Evolutionary conservation across 1,140 invertebrate species (phyloP).

Genomic region (Trichonephila clavata): DNA sequence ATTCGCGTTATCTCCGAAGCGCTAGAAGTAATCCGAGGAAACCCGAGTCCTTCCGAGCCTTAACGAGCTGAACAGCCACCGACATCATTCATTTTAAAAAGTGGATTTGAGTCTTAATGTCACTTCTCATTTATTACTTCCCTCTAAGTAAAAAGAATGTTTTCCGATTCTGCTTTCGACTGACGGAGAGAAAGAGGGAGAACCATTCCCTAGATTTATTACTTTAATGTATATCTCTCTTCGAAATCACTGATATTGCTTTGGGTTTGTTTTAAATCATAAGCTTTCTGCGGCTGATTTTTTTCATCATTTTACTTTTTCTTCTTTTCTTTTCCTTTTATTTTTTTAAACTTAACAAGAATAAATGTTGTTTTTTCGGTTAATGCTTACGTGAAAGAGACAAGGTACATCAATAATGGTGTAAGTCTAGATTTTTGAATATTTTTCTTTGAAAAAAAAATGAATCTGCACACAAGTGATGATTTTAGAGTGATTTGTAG

Average conservation of each 20-base stretch:
- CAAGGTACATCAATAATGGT: not conserved
- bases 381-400: not conserved
- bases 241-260: slow-evolving; percentile 63
- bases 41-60: slow-evolving; percentile 20
- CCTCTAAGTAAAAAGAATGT: slow-evolving; percentile 67
- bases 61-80: slow-evolving; percentile 56
- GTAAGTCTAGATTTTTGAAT: not conserved
- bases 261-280: slow-evolving; percentile 66
- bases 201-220: slow-evolving; percentile 69
- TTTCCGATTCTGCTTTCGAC: slow-evolving; percentile 66
- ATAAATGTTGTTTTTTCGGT: slow-evolving; percentile 4
- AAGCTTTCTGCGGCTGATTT: slow-evolving; percentile 30
- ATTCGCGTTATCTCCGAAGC: slow-evolving; percentile 17
- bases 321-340: not conserved
- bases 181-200: not conserved
- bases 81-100: slow-evolving; percentile 69
- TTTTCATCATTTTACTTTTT: not conserved
- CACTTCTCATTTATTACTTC: slow-evolving; percentile 71
- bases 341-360: not conserved
- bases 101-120: slow-evolving; percentile 74
- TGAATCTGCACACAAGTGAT: too few relatives aligned
- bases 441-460: too few relatives aligned
- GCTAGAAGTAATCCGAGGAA: not conserved
- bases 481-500: too few relatives aligned
- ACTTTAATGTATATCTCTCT: slow-evolving; percentile 67